These are phyloP conservation scores for Plumapathes pennacea DNA, from an alignment of 92 coral and sea anemone genomes.

Conservation along the genomic window DNA sequence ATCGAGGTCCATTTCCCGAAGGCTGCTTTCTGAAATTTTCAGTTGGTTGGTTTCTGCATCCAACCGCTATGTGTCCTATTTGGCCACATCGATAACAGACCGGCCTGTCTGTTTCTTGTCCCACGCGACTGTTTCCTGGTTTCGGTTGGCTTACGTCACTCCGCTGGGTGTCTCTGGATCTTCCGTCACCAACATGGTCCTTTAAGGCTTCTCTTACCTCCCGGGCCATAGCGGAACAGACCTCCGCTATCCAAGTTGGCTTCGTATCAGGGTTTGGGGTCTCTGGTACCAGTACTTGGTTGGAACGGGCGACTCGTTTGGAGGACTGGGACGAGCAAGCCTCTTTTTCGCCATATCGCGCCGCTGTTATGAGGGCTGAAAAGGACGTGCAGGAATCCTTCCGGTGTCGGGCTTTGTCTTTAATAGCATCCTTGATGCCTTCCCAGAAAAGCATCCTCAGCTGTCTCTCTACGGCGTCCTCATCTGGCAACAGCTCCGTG, in stretches of 20 bases:
- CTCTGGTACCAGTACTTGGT: not conserved
- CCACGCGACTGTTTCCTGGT: not conserved
- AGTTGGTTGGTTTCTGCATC: constrained; percentile 30
- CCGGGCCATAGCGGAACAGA: constrained; percentile 16
- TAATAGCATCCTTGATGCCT: constrained; percentile 26
- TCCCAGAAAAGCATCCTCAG: constrained; percentile 49
- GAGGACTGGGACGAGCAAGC: constrained; percentile 1
- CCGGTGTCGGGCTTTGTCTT: constrained; percentile 54
- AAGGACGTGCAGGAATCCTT: constrained; percentile 46
- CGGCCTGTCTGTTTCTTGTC: not conserved
- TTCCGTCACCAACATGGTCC: too few relatives aligned
- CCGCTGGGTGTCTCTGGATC: too few relatives aligned
- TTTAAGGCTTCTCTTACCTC: constrained; percentile 3
- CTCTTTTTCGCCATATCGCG: constrained; percentile 53
- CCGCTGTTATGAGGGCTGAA: constrained; percentile 32
- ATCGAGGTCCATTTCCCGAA: constrained; percentile 29
- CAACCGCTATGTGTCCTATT: constrained; percentile 13
- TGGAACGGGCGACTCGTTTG: constrained; percentile 3
- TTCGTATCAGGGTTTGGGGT: not conserved
- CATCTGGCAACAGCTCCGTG: constrained; percentile 9
- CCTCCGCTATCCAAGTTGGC: constrained; percentile 18
- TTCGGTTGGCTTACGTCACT: too few relatives aligned
- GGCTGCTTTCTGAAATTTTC: too few relatives aligned
- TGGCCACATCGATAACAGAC: constrained; percentile 40
- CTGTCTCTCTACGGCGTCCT: constrained; percentile 24